Percentiles rank a stretch among this genome's conserved stretches.
Evolutionary conservation across 2,888 invertebrate genomes (phyloP).

Genomic region (Nowickia ferox): DNA sequence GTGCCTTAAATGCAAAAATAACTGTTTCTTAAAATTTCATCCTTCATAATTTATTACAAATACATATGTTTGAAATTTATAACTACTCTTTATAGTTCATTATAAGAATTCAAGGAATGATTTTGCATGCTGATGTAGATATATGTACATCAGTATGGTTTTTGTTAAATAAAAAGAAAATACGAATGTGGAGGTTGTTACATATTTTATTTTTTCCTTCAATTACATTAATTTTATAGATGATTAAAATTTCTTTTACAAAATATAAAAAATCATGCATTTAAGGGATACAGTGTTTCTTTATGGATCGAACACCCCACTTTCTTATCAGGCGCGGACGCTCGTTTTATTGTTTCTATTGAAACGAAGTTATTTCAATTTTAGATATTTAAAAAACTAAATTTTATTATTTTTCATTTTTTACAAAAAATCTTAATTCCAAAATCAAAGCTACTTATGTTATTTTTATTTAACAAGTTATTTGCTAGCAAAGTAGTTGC

Average conservation of each 20-base stretch:
- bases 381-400: no score
- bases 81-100: neutral
- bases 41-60: neutral
- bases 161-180: conserved; percentile 16
- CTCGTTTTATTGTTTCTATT: no score
- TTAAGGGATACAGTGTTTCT: no score
- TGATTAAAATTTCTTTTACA: neutral
- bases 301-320: no score
- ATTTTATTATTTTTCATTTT: no score
- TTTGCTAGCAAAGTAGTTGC: no score
- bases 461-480: no score
- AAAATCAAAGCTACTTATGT: no score
- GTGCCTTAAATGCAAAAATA: conserved; percentile 24
- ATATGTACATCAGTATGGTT: neutral
- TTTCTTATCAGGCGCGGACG: no score
- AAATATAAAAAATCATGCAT: neutral
- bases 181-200: neutral
- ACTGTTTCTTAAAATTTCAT: conserved; percentile 14
- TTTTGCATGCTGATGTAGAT: conserved; percentile 21
- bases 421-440: no score
- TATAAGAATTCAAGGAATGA: conserved; percentile 29
- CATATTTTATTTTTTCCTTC: neutral
- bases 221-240: neutral
- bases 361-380: no score
- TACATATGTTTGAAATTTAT: neutral